A percentile compares a stretch with the other conserved stretches of the same genome.
phyloP scores from a whole-genome alignment of 2,797 vertebrate genomes.

The Sebastes hopkinsi region DNA sequence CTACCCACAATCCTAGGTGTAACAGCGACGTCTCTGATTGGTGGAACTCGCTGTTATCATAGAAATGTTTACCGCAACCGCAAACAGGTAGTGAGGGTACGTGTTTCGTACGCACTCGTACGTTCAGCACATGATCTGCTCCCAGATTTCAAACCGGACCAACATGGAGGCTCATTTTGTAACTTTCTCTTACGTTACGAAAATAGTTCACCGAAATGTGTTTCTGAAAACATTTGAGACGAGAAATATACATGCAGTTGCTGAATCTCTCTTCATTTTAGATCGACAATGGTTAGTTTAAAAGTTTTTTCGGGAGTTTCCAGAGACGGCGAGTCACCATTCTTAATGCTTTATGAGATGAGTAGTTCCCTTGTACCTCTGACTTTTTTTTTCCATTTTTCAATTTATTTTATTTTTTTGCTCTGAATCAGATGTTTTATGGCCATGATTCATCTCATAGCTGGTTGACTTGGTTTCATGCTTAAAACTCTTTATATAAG shows the following conservation, averaged over 20 bases:
- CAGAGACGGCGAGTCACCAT: neutral
- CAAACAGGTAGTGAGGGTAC: neutral
- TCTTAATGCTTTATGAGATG: neutral
- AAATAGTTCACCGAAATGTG: neutral
- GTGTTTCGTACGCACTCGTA: too few species aligned
- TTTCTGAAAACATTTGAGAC: too few species aligned
- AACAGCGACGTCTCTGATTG: too few species aligned
- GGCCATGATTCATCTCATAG: neutral
- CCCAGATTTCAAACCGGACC: neutral
- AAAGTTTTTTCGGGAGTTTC: neutral
- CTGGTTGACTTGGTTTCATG: neutral
- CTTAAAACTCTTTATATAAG: neutral
- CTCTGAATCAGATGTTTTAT: neutral
- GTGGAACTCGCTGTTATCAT: neutral
- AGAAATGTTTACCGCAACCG: neutral
- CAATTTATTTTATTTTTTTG: neutral
- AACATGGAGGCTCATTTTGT: neutral
- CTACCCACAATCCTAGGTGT: too few species aligned
- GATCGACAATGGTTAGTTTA: too few species aligned
- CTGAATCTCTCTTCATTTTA: accelerated
- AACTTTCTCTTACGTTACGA: neutral
- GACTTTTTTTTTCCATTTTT: neutral
- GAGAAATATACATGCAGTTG: too few species aligned
- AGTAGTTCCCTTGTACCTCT: neutral
- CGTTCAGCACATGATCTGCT: neutral